These are phyloP conservation scores for Amphiura filiformis DNA, from an alignment of 35 echinoderm and acorn worm species.

Conservation along the genomic window DNA sequence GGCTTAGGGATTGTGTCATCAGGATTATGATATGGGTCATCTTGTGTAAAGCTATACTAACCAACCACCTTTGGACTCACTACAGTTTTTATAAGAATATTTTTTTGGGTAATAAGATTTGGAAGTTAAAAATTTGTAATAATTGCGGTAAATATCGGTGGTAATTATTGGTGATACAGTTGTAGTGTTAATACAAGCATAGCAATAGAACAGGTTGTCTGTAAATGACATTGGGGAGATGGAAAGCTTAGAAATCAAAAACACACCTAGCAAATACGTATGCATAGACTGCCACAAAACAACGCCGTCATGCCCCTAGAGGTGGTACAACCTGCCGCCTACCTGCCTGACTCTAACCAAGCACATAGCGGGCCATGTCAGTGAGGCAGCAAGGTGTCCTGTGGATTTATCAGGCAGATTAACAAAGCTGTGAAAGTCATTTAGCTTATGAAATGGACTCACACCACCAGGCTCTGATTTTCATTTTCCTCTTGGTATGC, in stretches of 20 bases:
- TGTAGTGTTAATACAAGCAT: background rate
- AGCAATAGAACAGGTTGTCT: background rate
- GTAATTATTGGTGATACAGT: too few relatives aligned
- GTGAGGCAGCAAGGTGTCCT: background rate
- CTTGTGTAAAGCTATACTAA: too few relatives aligned
- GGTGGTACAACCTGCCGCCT: background rate
- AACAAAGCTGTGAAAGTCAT: slow-evolving; percentile 3
- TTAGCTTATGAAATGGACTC: slow-evolving; percentile 11
- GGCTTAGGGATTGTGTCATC: too few relatives aligned
- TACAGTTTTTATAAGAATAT: too few relatives aligned
- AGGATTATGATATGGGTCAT: too few relatives aligned
- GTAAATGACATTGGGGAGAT: slow-evolving; percentile 1
- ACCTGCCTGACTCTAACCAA: background rate
- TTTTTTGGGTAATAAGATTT: too few relatives aligned
- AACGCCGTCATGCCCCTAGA: background rate
- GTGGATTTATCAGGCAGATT: background rate
- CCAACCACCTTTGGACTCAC: too few relatives aligned
- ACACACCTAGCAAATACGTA: background rate
- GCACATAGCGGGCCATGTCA: background rate
- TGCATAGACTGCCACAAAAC: background rate
- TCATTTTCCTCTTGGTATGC: too few relatives aligned
- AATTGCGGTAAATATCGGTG: too few relatives aligned
- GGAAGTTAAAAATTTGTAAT: too few relatives aligned
- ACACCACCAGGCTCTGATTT: background rate
- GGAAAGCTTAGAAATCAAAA: background rate